Conservation (phyloP, 2,113 vertebrate genomes). For the Spheniscus mendiculus region DNA sequence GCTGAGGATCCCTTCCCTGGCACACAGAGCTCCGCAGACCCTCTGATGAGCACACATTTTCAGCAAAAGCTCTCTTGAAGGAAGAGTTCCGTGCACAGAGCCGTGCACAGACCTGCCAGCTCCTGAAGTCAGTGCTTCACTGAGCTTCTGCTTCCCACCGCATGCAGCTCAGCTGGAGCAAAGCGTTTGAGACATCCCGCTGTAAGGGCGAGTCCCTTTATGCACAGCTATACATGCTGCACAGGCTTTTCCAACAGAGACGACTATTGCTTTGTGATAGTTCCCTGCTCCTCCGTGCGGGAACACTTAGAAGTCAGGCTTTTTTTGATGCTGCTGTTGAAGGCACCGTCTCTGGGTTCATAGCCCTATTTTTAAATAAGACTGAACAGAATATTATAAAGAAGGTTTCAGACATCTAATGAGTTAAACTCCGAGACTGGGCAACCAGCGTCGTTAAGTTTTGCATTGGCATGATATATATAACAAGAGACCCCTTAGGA, state of each 20-base stretch:
- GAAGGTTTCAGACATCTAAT: neutral
- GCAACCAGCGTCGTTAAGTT: accelerated
- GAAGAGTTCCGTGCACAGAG: neutral
- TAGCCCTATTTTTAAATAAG: neutral
- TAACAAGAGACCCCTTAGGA: neutral
- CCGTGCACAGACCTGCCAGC: neutral
- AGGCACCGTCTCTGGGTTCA: neutral
- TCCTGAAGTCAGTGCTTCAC: neutral
- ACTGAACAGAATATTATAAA: neutral
- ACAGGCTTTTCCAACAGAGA: neutral
- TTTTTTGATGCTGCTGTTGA: neutral
- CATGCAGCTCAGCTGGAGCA: neutral
- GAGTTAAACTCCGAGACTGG: neutral
- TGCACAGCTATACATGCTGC: neutral
- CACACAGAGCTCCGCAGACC: neutral
- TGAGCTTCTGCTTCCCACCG: neutral
- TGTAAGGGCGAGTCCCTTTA: neutral
- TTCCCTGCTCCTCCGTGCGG: neutral
- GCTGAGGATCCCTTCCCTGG: neutral
- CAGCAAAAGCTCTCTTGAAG: neutral
- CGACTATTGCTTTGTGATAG: neutral
- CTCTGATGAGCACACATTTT: neutral
- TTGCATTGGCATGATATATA: neutral
- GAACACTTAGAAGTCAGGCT: neutral
- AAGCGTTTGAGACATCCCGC: neutral